Conservation (phyloP, 1,140 invertebrate species). For the Bombus turneri region DNA sequence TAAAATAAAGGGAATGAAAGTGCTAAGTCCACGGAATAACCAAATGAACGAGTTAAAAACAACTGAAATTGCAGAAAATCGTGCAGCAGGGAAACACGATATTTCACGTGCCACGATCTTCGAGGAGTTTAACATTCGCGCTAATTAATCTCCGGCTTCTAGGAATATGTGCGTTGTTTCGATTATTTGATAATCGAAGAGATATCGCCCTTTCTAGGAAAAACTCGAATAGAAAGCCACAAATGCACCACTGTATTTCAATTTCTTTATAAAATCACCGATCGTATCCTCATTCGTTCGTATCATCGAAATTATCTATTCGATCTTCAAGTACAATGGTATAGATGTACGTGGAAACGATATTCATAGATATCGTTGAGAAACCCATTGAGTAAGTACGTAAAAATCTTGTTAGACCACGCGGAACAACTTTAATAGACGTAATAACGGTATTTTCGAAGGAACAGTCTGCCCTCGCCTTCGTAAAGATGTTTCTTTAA, state of each 20-base stretch:
- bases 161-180: conserved; percentile 42
- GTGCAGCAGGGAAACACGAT: neutral
- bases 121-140: conserved; percentile 8
- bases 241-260: neutral
- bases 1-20: neutral
- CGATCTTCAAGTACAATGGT: too few species aligned
- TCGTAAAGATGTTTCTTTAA: neutral
- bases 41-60: neutral
- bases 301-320: too few species aligned
- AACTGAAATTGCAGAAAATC: conserved; percentile 16
- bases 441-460: neutral
- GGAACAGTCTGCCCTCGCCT: neutral
- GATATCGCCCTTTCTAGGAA: neutral
- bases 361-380: too few species aligned
- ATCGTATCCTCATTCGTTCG: neutral
- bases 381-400: neutral
- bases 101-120: conserved; percentile 47
- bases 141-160: conserved; percentile 49
- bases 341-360: neutral
- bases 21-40: neutral
- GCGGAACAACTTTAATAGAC: neutral
- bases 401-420: too few species aligned
- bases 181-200: conserved; percentile 18
- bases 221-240: neutral
- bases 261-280: too few species aligned